These are phyloP conservation scores for Drosophila ananassae DNA, from an alignment of 1,140 invertebrate species.

Conservation along the genomic window DNA sequence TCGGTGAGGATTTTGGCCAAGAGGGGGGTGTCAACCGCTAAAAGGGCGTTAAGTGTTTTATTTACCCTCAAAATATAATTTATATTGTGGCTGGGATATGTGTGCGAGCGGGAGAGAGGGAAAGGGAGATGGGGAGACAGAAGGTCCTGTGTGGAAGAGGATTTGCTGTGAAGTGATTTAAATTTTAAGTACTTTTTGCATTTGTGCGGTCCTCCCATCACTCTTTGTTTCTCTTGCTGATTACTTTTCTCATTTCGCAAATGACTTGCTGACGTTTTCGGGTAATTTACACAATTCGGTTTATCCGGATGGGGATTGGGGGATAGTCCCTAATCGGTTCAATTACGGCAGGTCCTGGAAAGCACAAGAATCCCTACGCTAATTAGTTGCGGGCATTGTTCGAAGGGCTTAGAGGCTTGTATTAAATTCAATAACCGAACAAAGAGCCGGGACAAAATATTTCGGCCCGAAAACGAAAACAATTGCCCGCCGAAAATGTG, in stretches of 20 bases:
- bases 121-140: constrained; percentile 3
- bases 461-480: background rate
- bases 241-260: constrained; percentile 80
- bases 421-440: constrained; percentile 21
- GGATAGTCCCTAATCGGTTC: background rate
- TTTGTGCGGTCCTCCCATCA: constrained; percentile 30
- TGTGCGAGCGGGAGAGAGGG: constrained; percentile 22
- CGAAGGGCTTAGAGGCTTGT: too few relatives aligned
- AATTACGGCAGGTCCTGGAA: background rate
- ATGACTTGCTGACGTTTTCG: constrained; percentile 80
- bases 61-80: constrained; percentile 82
- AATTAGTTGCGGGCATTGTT: too few relatives aligned
- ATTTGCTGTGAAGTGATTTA: constrained; percentile 79
- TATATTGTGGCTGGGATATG: constrained; percentile 65
- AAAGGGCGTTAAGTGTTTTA: constrained; percentile 83
- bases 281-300: constrained; percentile 72
- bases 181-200: constrained; percentile 79
- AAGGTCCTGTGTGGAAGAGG: constrained; percentile 40
- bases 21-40: constrained; percentile 68
- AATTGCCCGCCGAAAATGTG: constrained; percentile 47
- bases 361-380: background rate
- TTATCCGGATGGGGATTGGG: constrained; percentile 24
- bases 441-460: background rate
- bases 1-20: constrained; percentile 18
- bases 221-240: constrained; percentile 59